Conservation (phyloP, 2,113 vertebrate species). For the Rattus norvegicus region GRCr8 NC_086025.1:52257001-52257500, state of each 20-base stretch:
- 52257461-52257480: not conserved
- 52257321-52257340: not conserved
- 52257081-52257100: not conserved
- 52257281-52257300: not conserved
- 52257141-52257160: not conserved
- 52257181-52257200: not conserved
- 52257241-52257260: not conserved
- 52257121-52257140: not conserved
- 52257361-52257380: not conserved
- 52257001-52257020: too few relatives aligned
- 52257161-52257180: not conserved
- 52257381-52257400: not conserved
- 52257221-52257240: not conserved
- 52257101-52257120: not conserved
- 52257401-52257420: not conserved
- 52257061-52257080: too few relatives aligned
- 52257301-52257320: not conserved
- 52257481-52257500: not conserved
- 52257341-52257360: not conserved
- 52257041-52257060: too few relatives aligned
- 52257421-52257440: not conserved
- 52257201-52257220: not conserved
- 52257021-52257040: too few relatives aligned
- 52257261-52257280: not conserved
- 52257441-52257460: not conserved